Base-by-base conservation (phyloP, 2,888 invertebrate genomes). In the Cynaeus angustus region DNA sequence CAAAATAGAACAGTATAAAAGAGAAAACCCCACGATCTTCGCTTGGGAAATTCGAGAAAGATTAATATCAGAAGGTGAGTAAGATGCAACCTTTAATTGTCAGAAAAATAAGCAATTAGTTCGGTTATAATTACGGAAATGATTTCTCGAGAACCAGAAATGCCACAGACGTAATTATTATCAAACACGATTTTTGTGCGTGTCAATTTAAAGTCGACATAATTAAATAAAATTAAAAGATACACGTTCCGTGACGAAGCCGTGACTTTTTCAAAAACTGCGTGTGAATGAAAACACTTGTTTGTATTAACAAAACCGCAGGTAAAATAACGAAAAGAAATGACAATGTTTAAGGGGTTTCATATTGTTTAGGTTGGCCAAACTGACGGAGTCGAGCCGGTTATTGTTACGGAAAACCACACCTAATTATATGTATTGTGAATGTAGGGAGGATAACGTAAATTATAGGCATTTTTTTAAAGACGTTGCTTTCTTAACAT, bases 41-140 rank as follows among this genome's bases (percentile, higher is more conserved):
- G 98, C 98, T 50, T 99, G 98, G 98, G 98, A 99, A 89, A 98
- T 98, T 77, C 89, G 98, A 67, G 98, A 99, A 86, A 90, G 97
- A 85, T 92, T 98, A 73, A 96, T 98, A 82, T 94, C 95, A 74
- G 98, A 98, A 93, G 97, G 97, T 97, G 89, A 90, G 87, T 80
- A 50, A 73, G 30, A 13, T 7, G 14, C 14, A 45, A 43, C 12
- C 21, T 45, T 13, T 41, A 14, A 38, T 38, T 43, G 8, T 3
- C 41, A 13, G 9, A 26, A 46, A 56, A 26, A 56, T 59, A 33
- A 53, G 45, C 68, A 67, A 71, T 64, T 62, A 59, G n/a, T 3
- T 16, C 9, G 38, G 26, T 28, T 45, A 28, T 59, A 59, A 59
- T 52, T 50, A 41, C 26, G 41, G 37, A 65, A 73, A 64, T 53